Conservation (phyloP, 2,797 vertebrate species). For the Myiothlypis coronata region DNA sequence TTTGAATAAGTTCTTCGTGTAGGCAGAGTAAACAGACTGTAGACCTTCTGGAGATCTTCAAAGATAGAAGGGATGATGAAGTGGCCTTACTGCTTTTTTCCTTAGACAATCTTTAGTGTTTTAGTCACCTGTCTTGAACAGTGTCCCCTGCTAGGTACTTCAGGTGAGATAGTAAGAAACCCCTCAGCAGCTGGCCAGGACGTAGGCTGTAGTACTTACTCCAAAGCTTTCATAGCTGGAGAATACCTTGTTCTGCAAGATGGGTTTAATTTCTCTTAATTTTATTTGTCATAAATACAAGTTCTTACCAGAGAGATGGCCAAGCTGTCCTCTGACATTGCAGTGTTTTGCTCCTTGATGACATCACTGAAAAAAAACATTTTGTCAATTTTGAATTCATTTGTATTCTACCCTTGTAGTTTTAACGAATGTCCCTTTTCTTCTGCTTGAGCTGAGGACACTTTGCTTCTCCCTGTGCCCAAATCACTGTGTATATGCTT, state of each 20-base stretch:
- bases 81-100: neutral
- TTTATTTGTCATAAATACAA: neutral
- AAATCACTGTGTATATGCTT: neutral
- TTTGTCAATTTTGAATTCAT: neutral
- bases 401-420: slow-evolving; percentile 27
- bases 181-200: neutral
- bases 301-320: neutral
- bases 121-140: neutral
- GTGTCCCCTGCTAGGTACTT: neutral
- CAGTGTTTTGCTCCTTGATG: neutral
- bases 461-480: neutral
- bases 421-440: neutral
- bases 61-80: neutral
- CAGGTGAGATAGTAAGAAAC: neutral
- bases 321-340: neutral
- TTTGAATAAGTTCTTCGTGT: neutral
- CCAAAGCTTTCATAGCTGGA: neutral
- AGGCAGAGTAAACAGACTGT: neutral
- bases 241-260: neutral
- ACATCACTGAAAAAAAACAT: neutral
- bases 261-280: neutral
- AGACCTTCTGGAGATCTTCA: neutral
- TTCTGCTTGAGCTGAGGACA: neutral
- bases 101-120: neutral
- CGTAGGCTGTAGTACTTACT: neutral